These are phyloP conservation scores for Agrochola lychnidis DNA, from an alignment of 2,888 invertebrate species.

Conservation along the genomic window DNA sequence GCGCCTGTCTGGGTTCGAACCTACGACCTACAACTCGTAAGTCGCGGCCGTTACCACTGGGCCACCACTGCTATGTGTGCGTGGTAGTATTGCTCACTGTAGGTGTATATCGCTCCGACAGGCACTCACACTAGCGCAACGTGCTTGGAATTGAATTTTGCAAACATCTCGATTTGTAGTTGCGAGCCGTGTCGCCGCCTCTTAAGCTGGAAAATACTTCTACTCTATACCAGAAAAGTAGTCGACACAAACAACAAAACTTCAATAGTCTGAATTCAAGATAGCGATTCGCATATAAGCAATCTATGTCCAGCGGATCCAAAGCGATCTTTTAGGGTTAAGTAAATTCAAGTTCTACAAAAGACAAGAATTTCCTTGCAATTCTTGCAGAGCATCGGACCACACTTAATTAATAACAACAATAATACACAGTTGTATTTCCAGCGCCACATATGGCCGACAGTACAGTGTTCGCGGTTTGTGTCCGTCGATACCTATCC, in stretches of 20 bases:
- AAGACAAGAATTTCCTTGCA: neutral
- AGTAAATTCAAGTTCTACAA: neutral
- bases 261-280: neutral
- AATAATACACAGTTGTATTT: conserved; percentile 43
- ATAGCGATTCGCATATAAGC: neutral
- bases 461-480: conserved; percentile 38
- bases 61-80: too few species aligned
- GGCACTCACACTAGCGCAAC: too few species aligned
- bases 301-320: neutral
- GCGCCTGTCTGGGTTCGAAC: too few species aligned
- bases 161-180: too few species aligned
- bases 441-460: conserved; percentile 52
- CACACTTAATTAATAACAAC: conserved; percentile 42
- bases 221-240: neutral
- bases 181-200: too few species aligned
- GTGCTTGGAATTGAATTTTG: too few species aligned
- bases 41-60: too few species aligned
- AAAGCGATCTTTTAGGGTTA: neutral
- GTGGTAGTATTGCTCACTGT: too few species aligned
- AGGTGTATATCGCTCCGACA: too few species aligned
- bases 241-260: neutral
- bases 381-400: conserved; percentile 23
- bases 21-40: too few species aligned
- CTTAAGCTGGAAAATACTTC: neutral
- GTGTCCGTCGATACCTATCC: conserved; percentile 43